Base-by-base conservation (phyloP, 1,140 invertebrate species). In the Diplogasteroides magnus region DNA sequence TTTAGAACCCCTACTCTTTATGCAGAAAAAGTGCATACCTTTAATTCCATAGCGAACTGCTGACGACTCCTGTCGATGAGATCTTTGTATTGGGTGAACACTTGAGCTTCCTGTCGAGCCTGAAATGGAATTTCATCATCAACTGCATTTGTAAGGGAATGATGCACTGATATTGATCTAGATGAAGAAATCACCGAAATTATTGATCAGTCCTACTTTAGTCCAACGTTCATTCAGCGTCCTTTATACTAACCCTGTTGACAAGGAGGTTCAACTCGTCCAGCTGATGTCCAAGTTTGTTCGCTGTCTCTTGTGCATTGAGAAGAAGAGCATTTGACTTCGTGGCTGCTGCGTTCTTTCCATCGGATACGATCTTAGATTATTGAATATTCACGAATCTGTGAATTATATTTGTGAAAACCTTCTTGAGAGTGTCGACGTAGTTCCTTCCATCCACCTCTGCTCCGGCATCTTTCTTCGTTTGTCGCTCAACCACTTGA, bases 1-100 rank as follows among this genome's bases (percentile, higher is more conserved):
- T n/a, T n/a, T n/a, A n/a, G n/a, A n/a, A n/a, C n/a, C n/a, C n/a
- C n/a, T n/a, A n/a, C n/a, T n/a, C n/a, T n/a, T n/a, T n/a, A n/a
- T n/a, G n/a, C n/a, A n/a, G n/a, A n/a, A n/a, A n/a, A n/a, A n/a
- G n/a, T n/a, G n/a, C n/a, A n/a, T n/a, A n/a, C n/a, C n/a, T n/a
- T n/a, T n/a, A 78, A 69, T 84, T 83, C 55, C 84, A 85, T 70
- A 83, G 78, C 31, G 71, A 86, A 86, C 71, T 85, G 83, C 70
- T 85, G 81, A 63, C 81, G 83, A 3, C 83, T 83, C 67, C 84
- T 79, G 26, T 85, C 84, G 23, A 86, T 83, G 19, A 86, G 67
- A 61, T 86, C 83, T 67, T 85, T 83, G 74, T 85, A 86, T 61
- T 85, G 82, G 19, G 78, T 71, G 71, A 86, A 78, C 29, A 86